Conservation (phyloP, 2,888 invertebrate genomes). For the Acrobeloides nanus region DNA sequence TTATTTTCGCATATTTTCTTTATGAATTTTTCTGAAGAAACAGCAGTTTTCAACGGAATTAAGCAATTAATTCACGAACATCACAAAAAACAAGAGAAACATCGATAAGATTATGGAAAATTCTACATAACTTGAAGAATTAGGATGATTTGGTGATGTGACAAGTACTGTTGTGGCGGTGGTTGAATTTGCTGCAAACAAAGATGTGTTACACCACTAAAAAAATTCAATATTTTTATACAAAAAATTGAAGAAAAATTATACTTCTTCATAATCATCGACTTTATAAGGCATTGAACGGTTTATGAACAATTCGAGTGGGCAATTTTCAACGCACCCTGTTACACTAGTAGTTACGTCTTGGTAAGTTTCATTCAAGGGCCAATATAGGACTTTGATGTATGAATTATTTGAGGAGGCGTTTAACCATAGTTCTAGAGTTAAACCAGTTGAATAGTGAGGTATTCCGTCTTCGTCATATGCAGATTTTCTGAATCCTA, state of each 20-base stretch:
- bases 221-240: background rate
- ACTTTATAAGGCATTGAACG: background rate
- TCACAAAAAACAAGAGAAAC: too few relatives aligned
- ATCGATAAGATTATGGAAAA: too few relatives aligned
- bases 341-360: background rate
- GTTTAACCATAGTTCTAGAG: conserved; percentile 10
- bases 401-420: background rate
- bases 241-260: background rate
- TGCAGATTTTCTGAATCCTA: conserved; percentile 4
- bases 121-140: too few relatives aligned
- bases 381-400: background rate
- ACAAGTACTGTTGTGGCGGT: too few relatives aligned
- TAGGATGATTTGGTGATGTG: too few relatives aligned
- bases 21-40: too few relatives aligned
- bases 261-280: background rate
- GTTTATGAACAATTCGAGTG: background rate
- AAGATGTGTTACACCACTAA: too few relatives aligned
- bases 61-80: too few relatives aligned
- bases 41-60: too few relatives aligned
- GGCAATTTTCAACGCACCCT: background rate
- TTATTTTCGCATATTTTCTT: too few relatives aligned
- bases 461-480: conserved; percentile 5
- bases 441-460: conserved; percentile 6
- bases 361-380: conserved; percentile 1
- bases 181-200: too few relatives aligned